Evolutionary conservation across 2,888 invertebrate genomes (phyloP).

Genomic region (Caenorhabditis panamensis): DNA sequence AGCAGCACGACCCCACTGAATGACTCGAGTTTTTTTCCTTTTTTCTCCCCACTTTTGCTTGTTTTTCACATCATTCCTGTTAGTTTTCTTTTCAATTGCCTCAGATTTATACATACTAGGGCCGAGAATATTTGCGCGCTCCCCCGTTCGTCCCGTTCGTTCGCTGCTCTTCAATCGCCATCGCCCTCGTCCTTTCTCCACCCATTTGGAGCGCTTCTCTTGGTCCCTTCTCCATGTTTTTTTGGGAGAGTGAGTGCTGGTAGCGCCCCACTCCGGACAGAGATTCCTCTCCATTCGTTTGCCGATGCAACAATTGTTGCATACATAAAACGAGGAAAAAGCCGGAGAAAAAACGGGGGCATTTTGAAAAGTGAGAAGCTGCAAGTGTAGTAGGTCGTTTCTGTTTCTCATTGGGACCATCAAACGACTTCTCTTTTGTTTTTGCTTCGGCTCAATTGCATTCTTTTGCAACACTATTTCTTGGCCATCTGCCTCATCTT

Average conservation of each 20-base stretch:
- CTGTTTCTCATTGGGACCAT: constrained; percentile 63
- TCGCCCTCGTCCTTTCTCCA: not conserved
- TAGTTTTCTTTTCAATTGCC: constrained; percentile 51
- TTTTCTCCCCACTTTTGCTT: constrained; percentile 38
- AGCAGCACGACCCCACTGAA: constrained; percentile 54
- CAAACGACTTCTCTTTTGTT: constrained; percentile 57
- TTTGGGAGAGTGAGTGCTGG: constrained; percentile 16
- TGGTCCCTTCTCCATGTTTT: constrained; percentile 48
- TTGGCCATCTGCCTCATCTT: constrained; percentile 27
- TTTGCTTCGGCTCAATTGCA: constrained; percentile 34
- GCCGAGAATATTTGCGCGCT: constrained; percentile 20
- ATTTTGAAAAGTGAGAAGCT: constrained; percentile 60
- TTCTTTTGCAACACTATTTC: constrained; percentile 48
- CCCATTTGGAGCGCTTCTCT: constrained; percentile 32
- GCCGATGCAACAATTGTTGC: constrained; percentile 59
- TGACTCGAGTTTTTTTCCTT: constrained; percentile 51
- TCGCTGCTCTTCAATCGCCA: constrained; percentile 8
- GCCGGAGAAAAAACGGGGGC: constrained; percentile 20
- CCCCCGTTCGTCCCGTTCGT: constrained; percentile 28
- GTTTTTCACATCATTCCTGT: constrained; percentile 58
- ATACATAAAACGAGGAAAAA: constrained; percentile 53
- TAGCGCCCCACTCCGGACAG: constrained; percentile 43
- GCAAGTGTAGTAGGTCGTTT: constrained; percentile 60
- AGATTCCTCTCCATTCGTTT: constrained; percentile 54
- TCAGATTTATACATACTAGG: constrained; percentile 58